These are phyloP conservation scores for Columbina picui DNA, from an alignment of 2,113 vertebrate species.

Conservation along the genomic window DNA sequence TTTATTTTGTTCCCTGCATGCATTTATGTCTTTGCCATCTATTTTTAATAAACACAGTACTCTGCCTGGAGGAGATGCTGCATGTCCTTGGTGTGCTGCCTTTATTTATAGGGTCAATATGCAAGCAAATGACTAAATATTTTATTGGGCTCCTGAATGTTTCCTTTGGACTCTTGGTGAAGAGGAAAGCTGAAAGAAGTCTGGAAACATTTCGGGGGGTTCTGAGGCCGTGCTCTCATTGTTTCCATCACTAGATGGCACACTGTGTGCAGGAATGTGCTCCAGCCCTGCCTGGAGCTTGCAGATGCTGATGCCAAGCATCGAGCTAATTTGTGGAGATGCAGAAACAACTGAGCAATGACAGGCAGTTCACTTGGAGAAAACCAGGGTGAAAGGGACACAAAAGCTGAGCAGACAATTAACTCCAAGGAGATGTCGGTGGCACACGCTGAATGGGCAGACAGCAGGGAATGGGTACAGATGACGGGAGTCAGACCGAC, in stretches of 20 bases:
- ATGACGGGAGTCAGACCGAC: not conserved
- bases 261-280: constrained; percentile 3
- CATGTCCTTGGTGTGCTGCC: not conserved
- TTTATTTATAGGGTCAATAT: not conserved
- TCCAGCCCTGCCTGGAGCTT: not conserved
- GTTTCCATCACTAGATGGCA: constrained; percentile 72
- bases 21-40: not conserved
- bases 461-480: not conserved
- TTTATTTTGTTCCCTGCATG: fast-evolving
- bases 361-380: not conserved
- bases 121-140: fast-evolving
- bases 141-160: fast-evolving
- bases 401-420: not conserved
- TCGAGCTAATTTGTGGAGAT: not conserved
- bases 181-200: not conserved
- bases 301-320: not conserved
- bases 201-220: not conserved
- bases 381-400: not conserved
- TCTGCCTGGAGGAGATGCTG: not conserved
- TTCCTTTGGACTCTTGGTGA: fast-evolving
- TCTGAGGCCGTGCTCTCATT: not conserved
- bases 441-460: not conserved
- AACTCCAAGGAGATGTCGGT: not conserved
- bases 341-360: not conserved
- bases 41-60: fast-evolving